Conservation (phyloP, 2,113 vertebrate genomes). For the Plectropomus leopardus region DNA sequence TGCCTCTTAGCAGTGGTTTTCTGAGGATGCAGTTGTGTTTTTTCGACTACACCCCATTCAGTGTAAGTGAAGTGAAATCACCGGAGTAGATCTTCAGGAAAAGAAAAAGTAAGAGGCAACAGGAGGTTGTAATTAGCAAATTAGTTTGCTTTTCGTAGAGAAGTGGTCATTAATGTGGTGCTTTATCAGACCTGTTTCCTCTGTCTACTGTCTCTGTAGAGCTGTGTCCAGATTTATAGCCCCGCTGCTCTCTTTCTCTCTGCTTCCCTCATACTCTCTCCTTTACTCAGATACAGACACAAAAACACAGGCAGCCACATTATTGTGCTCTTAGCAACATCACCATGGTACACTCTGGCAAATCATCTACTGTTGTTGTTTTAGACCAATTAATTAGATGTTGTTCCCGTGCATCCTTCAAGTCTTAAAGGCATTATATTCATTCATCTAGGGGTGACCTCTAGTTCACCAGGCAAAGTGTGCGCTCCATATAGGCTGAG, state of each 20-base stretch:
- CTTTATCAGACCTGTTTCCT: slow-evolving; percentile 83
- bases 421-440: no score
- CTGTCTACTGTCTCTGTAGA: slow-evolving; percentile 31
- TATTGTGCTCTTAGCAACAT: slow-evolving; percentile 8
- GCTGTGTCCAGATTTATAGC: slow-evolving; percentile 54
- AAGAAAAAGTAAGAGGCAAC: slow-evolving; percentile 86
- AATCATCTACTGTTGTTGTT: neutral
- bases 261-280: neutral
- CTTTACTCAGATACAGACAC: slow-evolving; percentile 1
- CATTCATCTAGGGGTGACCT: no score
- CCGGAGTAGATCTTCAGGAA: slow-evolving; percentile 87
- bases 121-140: slow-evolving; percentile 94
- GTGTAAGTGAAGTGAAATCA: slow-evolving; percentile 56
- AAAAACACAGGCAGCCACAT: slow-evolving; percentile 28
- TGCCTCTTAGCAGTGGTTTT: neutral
- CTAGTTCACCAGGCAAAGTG: no score
- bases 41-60: neutral
- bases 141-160: slow-evolving; percentile 91
- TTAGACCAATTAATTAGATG: neutral
- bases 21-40: neutral
- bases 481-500: no score
- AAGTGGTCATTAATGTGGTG: slow-evolving; percentile 91
- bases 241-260: slow-evolving; percentile 21
- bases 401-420: no score
- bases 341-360: slow-evolving; percentile 12